These are phyloP conservation scores for Clarias pachynema DNA, from an alignment of 2,797 vertebrate species.

Conservation along the genomic window DNA sequence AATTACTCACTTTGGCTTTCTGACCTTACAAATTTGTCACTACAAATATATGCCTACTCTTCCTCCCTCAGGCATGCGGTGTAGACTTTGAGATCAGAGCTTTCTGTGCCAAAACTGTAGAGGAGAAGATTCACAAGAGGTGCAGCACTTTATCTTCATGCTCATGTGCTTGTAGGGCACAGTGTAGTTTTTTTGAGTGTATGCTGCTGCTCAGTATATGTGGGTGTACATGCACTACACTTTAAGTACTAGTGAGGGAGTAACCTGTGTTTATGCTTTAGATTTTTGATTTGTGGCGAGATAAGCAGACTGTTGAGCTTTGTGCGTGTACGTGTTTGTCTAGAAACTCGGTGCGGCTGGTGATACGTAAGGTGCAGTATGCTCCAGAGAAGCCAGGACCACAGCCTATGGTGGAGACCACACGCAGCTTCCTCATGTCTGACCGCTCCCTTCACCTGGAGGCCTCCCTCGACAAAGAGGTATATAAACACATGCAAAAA, in stretches of 20 bases:
- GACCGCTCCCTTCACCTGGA: slow-evolving; percentile 81
- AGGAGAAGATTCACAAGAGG: slow-evolving; percentile 85
- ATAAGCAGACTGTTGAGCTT: neutral
- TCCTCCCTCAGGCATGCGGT: slow-evolving; percentile 74
- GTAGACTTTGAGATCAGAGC: slow-evolving; percentile 84
- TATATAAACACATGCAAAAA: slow-evolving; percentile 30
- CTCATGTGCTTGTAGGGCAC: neutral
- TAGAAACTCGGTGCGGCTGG: slow-evolving; percentile 80
- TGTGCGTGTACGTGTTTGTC: slow-evolving; percentile 15
- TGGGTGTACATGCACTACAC: neutral
- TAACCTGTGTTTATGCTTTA: slow-evolving; percentile 2
- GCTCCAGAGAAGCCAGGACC: slow-evolving; percentile 81
- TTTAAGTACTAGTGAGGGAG: neutral
- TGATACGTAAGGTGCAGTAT: slow-evolving; percentile 82
- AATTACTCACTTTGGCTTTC: neutral
- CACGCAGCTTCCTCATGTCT: slow-evolving; percentile 82
- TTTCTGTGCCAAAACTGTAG: slow-evolving; percentile 79
- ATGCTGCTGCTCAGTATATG: neutral
- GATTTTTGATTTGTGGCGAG: neutral
- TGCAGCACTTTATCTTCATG: slow-evolving; percentile 42
- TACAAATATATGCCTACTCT: slow-evolving; percentile 20
- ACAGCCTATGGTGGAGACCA: slow-evolving; percentile 81
- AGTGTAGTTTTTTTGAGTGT: slow-evolving; percentile 1
- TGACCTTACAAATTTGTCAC: neutral
- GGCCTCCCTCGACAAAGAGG: slow-evolving; percentile 77